Percentiles rank a stretch among this genome's conserved stretches.
These are phyloP conservation scores for Dryas iulia DNA, from an alignment of 1,140 invertebrate species.

Conservation along the genomic window DNA sequence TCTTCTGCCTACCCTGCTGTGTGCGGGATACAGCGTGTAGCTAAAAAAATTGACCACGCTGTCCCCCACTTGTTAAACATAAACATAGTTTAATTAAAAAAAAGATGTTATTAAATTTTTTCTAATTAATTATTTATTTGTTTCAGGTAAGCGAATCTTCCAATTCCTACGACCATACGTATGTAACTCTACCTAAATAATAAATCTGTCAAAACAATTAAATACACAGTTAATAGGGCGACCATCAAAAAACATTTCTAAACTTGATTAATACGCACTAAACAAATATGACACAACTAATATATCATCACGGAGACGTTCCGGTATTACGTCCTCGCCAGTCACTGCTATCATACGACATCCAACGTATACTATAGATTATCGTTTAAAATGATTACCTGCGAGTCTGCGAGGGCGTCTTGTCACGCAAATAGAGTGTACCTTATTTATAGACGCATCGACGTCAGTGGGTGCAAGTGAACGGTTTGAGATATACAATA, in stretches of 20 bases:
- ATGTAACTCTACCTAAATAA: not conserved
- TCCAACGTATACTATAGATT: slow-evolving; percentile 2
- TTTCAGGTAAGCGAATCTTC: slow-evolving; percentile 27
- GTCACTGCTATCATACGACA: slow-evolving; percentile 8
- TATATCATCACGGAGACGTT: slow-evolving; percentile 19
- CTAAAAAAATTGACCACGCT: too few species aligned
- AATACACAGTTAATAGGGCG: slow-evolving; percentile 13
- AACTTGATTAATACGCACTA: slow-evolving; percentile 11
- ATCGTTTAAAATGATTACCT: slow-evolving; percentile 25
- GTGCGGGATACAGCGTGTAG: too few species aligned
- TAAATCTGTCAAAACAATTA: slow-evolving; percentile 2
- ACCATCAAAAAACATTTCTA: slow-evolving; percentile 11
- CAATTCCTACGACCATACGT: not conserved
- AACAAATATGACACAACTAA: slow-evolving; percentile 21
- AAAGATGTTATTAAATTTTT: not conserved
- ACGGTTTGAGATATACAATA: slow-evolving; percentile 4
- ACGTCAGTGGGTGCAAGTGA: slow-evolving; percentile 28
- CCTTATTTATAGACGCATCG: slow-evolving; percentile 31
- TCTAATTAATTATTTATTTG: slow-evolving; percentile 12
- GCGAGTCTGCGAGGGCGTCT: slow-evolving; percentile 22
- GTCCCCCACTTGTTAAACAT: too few species aligned
- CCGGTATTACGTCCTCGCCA: slow-evolving; percentile 22
- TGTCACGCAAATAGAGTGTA: slow-evolving; percentile 31
- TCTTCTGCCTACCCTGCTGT: too few species aligned
- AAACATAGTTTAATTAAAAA: too few species aligned